Percentiles rank a stretch among this genome's conserved stretches.
phyloP scores from a whole-genome alignment of 2,888 invertebrate species.

The Scelioninae gen. 1 region DNA sequence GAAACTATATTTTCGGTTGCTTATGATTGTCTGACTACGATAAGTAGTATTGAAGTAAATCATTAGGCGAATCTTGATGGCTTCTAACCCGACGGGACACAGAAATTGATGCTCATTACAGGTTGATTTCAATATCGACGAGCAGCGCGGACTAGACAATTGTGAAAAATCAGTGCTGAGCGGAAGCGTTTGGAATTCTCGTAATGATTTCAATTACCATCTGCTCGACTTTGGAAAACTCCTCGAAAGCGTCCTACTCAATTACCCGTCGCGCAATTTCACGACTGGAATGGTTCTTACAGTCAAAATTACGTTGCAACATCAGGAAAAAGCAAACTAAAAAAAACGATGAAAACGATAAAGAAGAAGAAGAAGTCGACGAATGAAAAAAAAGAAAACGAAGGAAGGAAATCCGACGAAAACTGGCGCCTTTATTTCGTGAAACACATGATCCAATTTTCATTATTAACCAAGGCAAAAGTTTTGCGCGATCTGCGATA shows the following conservation, averaged over 20 bases:
- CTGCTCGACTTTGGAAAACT: slow-evolving; percentile 49
- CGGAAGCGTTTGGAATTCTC: slow-evolving; percentile 39
- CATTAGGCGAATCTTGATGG: slow-evolving; percentile 1
- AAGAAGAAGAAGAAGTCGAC: not conserved
- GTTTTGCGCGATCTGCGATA: slow-evolving; percentile 56
- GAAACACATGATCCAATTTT: slow-evolving; percentile 63
- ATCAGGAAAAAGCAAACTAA: slow-evolving; percentile 12
- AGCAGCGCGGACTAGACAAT: slow-evolving; percentile 39
- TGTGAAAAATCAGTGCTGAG: slow-evolving; percentile 44
- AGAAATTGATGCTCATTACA: slow-evolving; percentile 54
- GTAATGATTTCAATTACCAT: slow-evolving; percentile 64
- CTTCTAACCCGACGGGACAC: slow-evolving; percentile 1
- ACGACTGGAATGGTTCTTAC: slow-evolving; percentile 52
- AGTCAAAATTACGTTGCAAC: slow-evolving; percentile 47
- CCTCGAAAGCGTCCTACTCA: slow-evolving; percentile 56
- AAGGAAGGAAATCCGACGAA: slow-evolving; percentile 17
- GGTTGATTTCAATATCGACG: slow-evolving; percentile 49
- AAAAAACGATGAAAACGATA: slow-evolving; percentile 4
- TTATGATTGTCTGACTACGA: too few species aligned
- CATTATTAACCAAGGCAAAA: slow-evolving; percentile 54
- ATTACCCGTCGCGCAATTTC: slow-evolving; percentile 59
- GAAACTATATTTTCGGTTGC: too few species aligned
- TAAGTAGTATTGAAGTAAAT: too few species aligned
- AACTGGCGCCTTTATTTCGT: slow-evolving; percentile 42
- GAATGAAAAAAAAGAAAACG: not conserved